Evolutionary conservation across 2,888 invertebrate species (phyloP), one percentile per base, ranked within the genome.

Genomic region (Parapristionchus giblindavisi): DNA sequence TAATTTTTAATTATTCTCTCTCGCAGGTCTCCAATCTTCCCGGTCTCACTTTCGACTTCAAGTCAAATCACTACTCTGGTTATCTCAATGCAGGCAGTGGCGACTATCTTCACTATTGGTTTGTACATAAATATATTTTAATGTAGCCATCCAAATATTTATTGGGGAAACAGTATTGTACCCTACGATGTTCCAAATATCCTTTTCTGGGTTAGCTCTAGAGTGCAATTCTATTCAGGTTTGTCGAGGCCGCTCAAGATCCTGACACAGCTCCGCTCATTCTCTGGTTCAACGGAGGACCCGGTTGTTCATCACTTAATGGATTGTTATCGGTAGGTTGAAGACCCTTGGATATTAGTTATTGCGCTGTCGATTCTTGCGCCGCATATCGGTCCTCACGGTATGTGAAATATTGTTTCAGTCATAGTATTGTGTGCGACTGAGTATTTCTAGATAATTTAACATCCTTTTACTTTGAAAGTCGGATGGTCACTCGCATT

Each of bases 41-140:
- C 52, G 86, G 86, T 40, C 70, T 85, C 5, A 86, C 86, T 4
- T 86, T 78, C 76, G 77, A 76, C 40, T 78, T 78, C 14, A 82
- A 77, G 48, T 90, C 89, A 87, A 87, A 88, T 71, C 89, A 89
- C 52, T 90, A 89, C 79, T 89, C 90, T 24, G 90, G 90, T 24
- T 90, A 86, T 61, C 76, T 86, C 3, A 78, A 78, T n/a, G 84
- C 83, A 1, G 79, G 77, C 8, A 29, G 77, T 8, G 84, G 85
- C 58, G 88, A 88, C 78, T 83, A 86, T 40, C 84, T 90, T 5
- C 89, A 88, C 63, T 87, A 89, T 77, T 88, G 88, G 58, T 81
- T 82, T 36, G 81, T 79, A n/a, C 21, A 14, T 24, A 38, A 27
- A 1, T 24, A 2, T 80, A 80, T 8, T 82, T 86, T 58, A 36